A percentile compares a stretch with the other conserved stretches of the same genome.
These are phyloP conservation scores for Neoarius graeffei DNA, from an alignment of 2,113 vertebrate species.

Conservation along the genomic window DNA sequence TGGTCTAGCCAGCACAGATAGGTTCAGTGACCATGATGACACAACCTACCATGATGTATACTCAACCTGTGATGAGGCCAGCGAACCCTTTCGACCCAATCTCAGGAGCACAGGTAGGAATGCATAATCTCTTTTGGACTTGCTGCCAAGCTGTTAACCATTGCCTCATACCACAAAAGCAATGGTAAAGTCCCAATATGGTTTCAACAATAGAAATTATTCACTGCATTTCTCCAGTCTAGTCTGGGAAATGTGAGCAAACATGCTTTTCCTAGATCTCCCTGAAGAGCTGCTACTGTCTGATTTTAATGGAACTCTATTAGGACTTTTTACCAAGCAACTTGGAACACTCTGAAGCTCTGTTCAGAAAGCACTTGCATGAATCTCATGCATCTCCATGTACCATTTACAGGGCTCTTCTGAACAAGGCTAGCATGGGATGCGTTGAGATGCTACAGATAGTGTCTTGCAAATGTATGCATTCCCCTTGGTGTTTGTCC, in stretches of 20 bases:
- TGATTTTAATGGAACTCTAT: conserved; percentile 39
- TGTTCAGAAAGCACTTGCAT: conserved; percentile 50
- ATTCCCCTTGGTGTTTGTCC: too few relatives aligned
- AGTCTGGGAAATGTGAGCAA: neutral
- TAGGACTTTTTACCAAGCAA: conserved; percentile 16
- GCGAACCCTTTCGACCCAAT: conserved; percentile 89
- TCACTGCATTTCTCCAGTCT: neutral
- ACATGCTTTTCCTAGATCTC: conserved; percentile 1
- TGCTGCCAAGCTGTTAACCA: neutral
- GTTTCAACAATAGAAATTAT: neutral
- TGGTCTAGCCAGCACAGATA: conserved; percentile 82
- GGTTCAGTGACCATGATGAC: conserved; percentile 89
- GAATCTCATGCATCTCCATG: conserved; percentile 33
- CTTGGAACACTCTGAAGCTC: conserved; percentile 9
- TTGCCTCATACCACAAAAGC: neutral
- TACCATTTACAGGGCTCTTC: conserved; percentile 46
- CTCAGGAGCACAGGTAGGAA: conserved; percentile 87
- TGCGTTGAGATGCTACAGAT: conserved; percentile 33
- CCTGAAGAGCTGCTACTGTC: conserved; percentile 13
- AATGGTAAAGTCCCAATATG: neutral
- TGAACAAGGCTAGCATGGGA: conserved; percentile 52
- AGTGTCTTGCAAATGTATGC: too few relatives aligned
- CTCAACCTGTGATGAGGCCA: conserved; percentile 90
- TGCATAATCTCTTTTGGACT: too few relatives aligned
- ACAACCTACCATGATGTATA: conserved; percentile 93